Evolutionary conservation across 2,888 invertebrate genomes (phyloP).

Genomic region (Cerastis leucographa): DNA sequence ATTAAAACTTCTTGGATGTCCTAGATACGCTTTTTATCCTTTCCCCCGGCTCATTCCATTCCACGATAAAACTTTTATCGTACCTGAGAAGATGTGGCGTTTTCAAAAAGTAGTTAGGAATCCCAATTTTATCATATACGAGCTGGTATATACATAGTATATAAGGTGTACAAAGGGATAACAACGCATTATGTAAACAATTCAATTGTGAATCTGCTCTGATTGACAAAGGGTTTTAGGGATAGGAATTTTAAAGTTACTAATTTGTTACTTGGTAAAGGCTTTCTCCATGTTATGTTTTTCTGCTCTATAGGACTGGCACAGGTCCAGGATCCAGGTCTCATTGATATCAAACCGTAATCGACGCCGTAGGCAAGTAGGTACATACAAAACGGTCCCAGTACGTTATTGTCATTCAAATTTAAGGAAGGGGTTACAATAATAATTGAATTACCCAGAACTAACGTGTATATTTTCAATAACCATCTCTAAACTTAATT

Average conservation of each 20-base stretch:
- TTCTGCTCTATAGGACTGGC: not conserved
- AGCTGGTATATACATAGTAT: not conserved
- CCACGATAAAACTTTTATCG: conserved; percentile 37
- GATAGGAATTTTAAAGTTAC: not conserved
- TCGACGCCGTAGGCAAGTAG: not conserved
- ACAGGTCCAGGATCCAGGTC: not conserved
- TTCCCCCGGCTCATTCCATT: not conserved
- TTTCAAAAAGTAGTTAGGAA: conserved; percentile 6
- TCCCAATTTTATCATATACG: conserved; percentile 40
- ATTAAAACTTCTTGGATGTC: conserved; percentile 31
- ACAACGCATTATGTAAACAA: conserved; percentile 6
- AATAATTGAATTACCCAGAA: not conserved
- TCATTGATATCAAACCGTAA: too few relatives aligned
- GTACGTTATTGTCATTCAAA: not conserved
- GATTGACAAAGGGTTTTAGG: conserved; percentile 11
- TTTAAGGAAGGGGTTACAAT: not conserved
- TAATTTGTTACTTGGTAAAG: not conserved
- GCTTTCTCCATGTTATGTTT: not conserved
- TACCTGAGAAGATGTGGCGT: conserved; percentile 28
- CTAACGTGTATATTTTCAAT: not conserved
- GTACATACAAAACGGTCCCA: not conserved
- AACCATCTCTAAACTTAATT: conserved; percentile 11
- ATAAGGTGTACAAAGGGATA: not conserved
- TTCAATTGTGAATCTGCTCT: conserved; percentile 2
- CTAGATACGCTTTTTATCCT: conserved; percentile 26